Base-by-base conservation (phyloP, 2,113 vertebrate species). In the Tylochromis polylepis region DNA sequence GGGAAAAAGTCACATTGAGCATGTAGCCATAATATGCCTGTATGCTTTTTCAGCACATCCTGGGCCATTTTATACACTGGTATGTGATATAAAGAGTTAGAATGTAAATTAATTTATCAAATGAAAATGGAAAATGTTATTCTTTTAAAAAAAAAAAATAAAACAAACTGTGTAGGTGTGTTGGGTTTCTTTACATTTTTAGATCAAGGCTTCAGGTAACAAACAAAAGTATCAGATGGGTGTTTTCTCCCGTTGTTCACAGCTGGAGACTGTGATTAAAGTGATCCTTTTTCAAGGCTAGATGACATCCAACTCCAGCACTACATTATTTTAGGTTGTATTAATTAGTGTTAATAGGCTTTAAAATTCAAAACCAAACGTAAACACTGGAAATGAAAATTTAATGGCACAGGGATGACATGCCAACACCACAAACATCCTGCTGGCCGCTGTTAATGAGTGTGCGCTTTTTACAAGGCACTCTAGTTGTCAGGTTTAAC, bases 351-450 rank as follows among this genome's bases (percentile, higher is more conserved):
- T 62, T 70, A 85, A 85, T 78, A 72, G 34, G 59, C 36, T 59
- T 82, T 86, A 46, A 88, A 86, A 88, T 89, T 86, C 43, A 60
- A 89, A 87, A 85, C 67, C 85, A 57, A 89, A 85, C 31, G 58
- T 27, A 41, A 86, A 53, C 57, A 81, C 34, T 77, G 27, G 38
- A 85, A 75, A 84, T 82, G 8, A 87, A 82, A 89, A 81, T 84
- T 59, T 87, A 84, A 85, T 81, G 59, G 24, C 80, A 72, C 31
- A 82, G 65, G 34, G 85, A 87, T 57, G 8, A 83, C 67, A 85
- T 58, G 36, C 62, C 83, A 90, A 31, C 81, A 82, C 20, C 55
- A 79, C 78, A 85, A 72, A 83, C 86, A 87, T 43, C 70, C 41
- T 78, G 59, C 83, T 56, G 77, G 81, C 77, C 83, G 77, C 67